Evolutionary conservation across 2,888 invertebrate species (phyloP), one percentile per base, ranked within the genome.

Genomic region (Ctenicera cuprea): DNA sequence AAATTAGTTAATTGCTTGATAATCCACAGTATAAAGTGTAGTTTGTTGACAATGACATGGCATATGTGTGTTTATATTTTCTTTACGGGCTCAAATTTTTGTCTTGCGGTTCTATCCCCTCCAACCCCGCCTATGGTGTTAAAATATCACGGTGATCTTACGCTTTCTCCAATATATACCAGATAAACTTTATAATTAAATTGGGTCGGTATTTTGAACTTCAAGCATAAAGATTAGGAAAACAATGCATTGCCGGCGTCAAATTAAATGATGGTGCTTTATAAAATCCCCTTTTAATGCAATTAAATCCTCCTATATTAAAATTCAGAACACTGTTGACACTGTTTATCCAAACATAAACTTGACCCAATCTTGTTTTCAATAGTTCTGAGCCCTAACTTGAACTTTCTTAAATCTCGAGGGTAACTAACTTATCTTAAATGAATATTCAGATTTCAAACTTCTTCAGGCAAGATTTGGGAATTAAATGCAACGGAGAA

Each of bases 301-400:
- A 48, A 48, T 16, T 18, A 11, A 48, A 48, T 14, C 18, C 18
- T 11, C 3, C 18, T 48, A 18, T 48, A 48, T 48, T 48, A 48
- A 48, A 48, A 48, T 48, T 48, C 16, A 18, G 18, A 18, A 2
- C 48, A 11, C 18, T 20, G 48, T 48, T 48, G 14, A 48, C 48
- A 18, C 48, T 20, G 18, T 48, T 20, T 48, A 48, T 48, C 18
- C 48, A 48, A 20, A 1, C 18, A 20, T 48, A 48, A 48, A 48
- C 48, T 48, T 18, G 18, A 11, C 18, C 48, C 18, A 48, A 48
- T 48, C 48, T 20, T 14, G 1, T 20, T 48, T 48, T 48, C 20
- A 18, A 9, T 9, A 48, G 48, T 18, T n/a, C 11, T 18, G 11
- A 20, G 16, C 9, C 48, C 18, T 3, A 5, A 16, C 14, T 9